These are phyloP conservation scores for Eidolon helvum DNA, from an alignment of 2,113 vertebrate species.

Conservation along the genomic window DNA sequence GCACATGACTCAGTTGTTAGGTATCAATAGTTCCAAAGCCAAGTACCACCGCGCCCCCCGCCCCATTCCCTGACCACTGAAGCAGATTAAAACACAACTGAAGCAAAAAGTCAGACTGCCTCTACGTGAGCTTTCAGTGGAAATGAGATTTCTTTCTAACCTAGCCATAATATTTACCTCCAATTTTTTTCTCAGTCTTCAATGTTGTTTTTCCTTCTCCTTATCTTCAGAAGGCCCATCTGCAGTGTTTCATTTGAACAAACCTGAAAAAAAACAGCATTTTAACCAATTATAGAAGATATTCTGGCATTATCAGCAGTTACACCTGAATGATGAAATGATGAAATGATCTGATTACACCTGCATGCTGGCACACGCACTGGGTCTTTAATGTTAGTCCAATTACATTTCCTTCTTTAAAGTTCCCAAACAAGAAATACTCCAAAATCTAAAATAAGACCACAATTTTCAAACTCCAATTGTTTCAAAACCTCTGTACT, in stretches of 20 bases:
- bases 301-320: neutral
- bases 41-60: neutral
- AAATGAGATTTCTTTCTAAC: neutral
- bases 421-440: conserved; percentile 24
- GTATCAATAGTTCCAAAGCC: neutral
- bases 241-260: conserved; percentile 59
- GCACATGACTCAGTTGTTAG: neutral
- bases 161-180: conserved; percentile 52
- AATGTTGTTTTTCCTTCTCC: conserved; percentile 33
- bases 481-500: neutral
- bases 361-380: neutral
- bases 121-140: neutral
- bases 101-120: neutral
- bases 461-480: conserved; percentile 2
- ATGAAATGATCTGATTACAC: neutral
- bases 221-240: conserved; percentile 42
- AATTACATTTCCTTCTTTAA: neutral
- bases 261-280: conserved; percentile 55
- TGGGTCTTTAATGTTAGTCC: neutral
- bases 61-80: neutral
- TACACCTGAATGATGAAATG: too few species aligned
- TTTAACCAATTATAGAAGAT: conserved; percentile 29
- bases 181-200: neutral
- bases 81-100: neutral
- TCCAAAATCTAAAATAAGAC: conserved; percentile 9